Percentiles rank a stretch among this genome's conserved stretches.
Conservation (phyloP, 2,888 invertebrate species). For the Dryobota labecula region DNA sequence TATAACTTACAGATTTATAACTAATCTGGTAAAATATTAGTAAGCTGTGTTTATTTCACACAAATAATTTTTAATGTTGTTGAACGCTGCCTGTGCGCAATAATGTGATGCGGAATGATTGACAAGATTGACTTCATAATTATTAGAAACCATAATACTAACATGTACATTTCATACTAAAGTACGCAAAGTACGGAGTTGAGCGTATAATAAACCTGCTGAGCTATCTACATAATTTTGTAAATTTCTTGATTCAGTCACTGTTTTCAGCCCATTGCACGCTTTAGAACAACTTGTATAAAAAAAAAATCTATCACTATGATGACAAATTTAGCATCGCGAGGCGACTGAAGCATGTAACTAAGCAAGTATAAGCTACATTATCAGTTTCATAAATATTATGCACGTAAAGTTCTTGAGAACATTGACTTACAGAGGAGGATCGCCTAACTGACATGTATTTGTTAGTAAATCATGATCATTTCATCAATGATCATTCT, state of each 20-base stretch:
- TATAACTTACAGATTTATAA: neutral
- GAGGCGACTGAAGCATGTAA: neutral
- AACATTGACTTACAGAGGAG: too few relatives aligned
- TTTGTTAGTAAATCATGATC: neutral
- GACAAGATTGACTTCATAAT: neutral
- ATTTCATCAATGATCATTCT: neutral
- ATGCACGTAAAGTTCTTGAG: neutral
- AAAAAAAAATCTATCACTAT: neutral
- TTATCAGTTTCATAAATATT: neutral
- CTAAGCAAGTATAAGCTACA: neutral
- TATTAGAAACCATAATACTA: neutral
- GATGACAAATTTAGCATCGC: neutral
- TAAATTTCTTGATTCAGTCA: neutral
- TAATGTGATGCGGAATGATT: neutral
- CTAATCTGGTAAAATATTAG: neutral
- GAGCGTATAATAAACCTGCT: neutral
- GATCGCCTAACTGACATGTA: neutral
- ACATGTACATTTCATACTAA: neutral
- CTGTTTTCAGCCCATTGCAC: too few relatives aligned
- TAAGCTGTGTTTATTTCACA: neutral
- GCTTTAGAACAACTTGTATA: neutral
- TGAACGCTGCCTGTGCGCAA: neutral
- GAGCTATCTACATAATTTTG: neutral
- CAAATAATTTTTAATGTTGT: neutral
- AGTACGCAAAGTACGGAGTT: neutral